These are phyloP conservation scores for Drosophila histrio DNA, from an alignment of 2,888 invertebrate species.

Conservation along the genomic window DNA sequence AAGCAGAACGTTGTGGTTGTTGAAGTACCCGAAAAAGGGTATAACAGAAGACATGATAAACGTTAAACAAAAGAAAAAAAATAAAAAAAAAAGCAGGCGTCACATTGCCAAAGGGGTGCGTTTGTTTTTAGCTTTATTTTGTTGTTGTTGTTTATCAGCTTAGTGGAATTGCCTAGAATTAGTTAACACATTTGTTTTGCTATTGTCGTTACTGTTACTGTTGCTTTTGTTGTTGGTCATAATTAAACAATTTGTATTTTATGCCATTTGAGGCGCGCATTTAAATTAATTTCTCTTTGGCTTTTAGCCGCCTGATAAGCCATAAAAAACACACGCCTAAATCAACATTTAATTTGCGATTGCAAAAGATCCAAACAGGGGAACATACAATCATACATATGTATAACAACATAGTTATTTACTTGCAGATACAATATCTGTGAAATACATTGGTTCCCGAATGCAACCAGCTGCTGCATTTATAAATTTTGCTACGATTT, in stretches of 20 bases:
- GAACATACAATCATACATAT: constrained; percentile 8
- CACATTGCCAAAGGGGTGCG: constrained; percentile 37
- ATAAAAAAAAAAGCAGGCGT: constrained; percentile 31
- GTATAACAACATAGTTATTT: not conserved
- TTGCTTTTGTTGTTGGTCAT: constrained; percentile 57
- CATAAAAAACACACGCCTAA: constrained; percentile 73
- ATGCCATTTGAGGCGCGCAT: constrained; percentile 57
- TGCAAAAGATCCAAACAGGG: constrained; percentile 35
- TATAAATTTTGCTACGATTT: not conserved
- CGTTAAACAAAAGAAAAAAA: constrained; percentile 23
- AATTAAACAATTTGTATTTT: constrained; percentile 77
- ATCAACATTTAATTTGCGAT: constrained; percentile 80
- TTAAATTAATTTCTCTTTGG: constrained; percentile 74
- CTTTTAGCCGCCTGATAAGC: constrained; percentile 60
- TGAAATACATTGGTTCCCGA: constrained; percentile 43
- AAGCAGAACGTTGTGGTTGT: constrained; percentile 27
- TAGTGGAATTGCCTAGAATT: constrained; percentile 69
- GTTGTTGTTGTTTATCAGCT: constrained; percentile 55
- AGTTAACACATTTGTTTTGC: constrained; percentile 68
- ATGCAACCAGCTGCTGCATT: constrained; percentile 35
- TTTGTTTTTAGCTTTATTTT: constrained; percentile 21
- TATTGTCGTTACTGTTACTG: constrained; percentile 25
- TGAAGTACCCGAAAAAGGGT: constrained; percentile 14
- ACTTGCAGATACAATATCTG: constrained; percentile 42
- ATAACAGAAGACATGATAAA: constrained; percentile 29